phyloP scores from a whole-genome alignment of 1,140 invertebrate genomes.

The Anastrepha ludens region DNA sequence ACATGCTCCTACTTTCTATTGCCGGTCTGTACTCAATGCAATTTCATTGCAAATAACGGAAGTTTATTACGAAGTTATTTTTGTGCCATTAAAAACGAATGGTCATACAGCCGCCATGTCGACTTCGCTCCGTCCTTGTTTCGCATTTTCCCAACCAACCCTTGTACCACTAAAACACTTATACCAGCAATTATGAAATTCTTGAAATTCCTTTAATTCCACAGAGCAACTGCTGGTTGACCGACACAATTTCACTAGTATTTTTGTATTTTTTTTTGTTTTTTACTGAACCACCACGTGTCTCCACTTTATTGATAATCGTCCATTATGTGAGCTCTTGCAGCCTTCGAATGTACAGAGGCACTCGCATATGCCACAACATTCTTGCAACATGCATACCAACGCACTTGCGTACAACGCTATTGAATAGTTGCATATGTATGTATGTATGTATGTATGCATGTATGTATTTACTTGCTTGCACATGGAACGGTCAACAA shows the following conservation, averaged over 20 bases:
- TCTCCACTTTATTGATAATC: neutral
- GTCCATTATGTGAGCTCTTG: too few relatives aligned
- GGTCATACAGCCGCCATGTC: neutral
- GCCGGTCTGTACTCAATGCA: neutral
- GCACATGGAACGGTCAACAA: neutral
- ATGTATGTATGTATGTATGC: neutral
- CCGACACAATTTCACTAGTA: neutral
- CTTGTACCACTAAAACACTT: neutral
- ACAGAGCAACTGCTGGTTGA: neutral
- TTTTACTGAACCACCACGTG: neutral
- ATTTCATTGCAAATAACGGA: neutral
- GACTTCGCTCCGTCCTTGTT: neutral
- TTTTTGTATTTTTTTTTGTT: neutral
- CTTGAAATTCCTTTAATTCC: neutral
- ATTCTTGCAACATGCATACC: too few relatives aligned
- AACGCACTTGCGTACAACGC: too few relatives aligned
- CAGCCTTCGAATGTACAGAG: too few relatives aligned
- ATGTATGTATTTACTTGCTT: neutral
- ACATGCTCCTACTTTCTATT: neutral
- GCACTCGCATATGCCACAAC: too few relatives aligned
- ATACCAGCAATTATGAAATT: slow-evolving; percentile 43
- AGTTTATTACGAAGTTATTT: slow-evolving; percentile 2
- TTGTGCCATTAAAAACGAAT: neutral
- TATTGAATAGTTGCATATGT: neutral
- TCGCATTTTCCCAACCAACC: neutral